Evolutionary conservation across 2,888 invertebrate species (phyloP).

Genomic region (Miltochrista miniata): DNA sequence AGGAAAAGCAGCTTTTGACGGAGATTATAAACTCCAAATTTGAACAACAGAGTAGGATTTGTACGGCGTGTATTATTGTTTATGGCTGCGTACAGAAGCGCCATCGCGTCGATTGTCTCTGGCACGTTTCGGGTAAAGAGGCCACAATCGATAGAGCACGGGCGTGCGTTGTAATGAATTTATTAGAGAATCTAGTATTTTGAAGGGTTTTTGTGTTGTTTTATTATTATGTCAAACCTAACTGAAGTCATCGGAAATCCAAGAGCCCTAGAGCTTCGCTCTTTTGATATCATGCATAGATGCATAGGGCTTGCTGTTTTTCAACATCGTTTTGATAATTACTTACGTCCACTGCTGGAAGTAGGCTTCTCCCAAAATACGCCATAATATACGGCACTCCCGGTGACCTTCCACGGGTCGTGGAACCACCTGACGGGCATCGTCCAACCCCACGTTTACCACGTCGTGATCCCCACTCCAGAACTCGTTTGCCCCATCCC

Average conservation of each 20-base stretch:
- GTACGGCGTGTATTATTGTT: constrained; percentile 40
- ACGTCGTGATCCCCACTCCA: too few species aligned
- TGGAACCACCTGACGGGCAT: too few species aligned
- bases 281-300: too few species aligned
- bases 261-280: too few species aligned
- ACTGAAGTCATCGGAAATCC: constrained; percentile 14
- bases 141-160: constrained; percentile 83
- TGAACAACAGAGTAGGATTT: constrained; percentile 7
- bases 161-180: constrained; percentile 82
- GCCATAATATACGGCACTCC: too few species aligned
- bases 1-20: constrained; percentile 33
- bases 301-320: too few species aligned
- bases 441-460: too few species aligned
- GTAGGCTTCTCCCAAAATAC: too few species aligned
- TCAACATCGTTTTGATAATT: too few species aligned
- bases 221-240: constrained; percentile 25
- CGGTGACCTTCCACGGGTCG: too few species aligned
- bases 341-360: too few species aligned
- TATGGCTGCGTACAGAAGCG: constrained; percentile 77
- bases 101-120: constrained; percentile 79
- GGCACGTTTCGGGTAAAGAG: constrained; percentile 79
- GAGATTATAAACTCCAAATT: constrained; percentile 23
- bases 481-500: too few species aligned
- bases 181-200: constrained; percentile 70
- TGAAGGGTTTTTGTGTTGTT: constrained; percentile 33